Percentiles rank a stretch among this genome's conserved stretches.
phyloP scores from a whole-genome alignment of 2,888 invertebrate genomes.

The Drosophila paracracens region DNA sequence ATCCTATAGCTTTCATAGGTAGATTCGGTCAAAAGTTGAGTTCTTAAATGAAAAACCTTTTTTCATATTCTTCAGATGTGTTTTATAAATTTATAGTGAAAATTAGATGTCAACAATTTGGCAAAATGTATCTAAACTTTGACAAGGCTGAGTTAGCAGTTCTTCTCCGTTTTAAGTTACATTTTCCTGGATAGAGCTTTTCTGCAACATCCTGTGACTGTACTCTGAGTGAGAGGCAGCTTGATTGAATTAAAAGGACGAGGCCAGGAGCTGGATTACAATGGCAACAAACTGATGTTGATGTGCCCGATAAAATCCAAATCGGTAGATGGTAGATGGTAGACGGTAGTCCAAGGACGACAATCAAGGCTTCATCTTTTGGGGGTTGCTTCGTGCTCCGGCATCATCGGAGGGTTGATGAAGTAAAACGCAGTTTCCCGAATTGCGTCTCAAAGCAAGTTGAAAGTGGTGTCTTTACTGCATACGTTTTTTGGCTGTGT shows the following conservation, averaged over 20 bases:
- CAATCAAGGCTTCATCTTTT: conserved; percentile 29
- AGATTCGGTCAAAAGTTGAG: background rate
- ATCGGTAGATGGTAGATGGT: background rate
- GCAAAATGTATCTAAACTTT: background rate
- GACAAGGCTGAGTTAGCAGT: background rate
- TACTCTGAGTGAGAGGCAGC: conserved; percentile 21
- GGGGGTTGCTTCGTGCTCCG: conserved; percentile 38
- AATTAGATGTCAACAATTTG: background rate
- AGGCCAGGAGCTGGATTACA: conserved; percentile 48
- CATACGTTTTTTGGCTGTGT: background rate
- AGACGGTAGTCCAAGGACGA: conserved; percentile 53
- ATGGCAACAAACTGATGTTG: conserved; percentile 49
- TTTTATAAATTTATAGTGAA: background rate
- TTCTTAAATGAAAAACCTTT: background rate
- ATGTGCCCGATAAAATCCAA: conserved; percentile 47
- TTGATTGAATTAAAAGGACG: conserved; percentile 66
- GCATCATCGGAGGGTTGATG: conserved; percentile 58
- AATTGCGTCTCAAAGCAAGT: conserved; percentile 70
- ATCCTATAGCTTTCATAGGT: accelerated
- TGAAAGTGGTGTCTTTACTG: conserved; percentile 57
- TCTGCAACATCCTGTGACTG: conserved; percentile 30
- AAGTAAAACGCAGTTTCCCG: conserved; percentile 72
- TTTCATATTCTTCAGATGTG: background rate
- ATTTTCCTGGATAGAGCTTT: conserved; percentile 3
- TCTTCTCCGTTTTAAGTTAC: background rate